Evolutionary conservation across 1,140 invertebrate genomes (phyloP), one percentile per base, ranked within the genome.

Genomic region (Diabrotica virgifera): DNA sequence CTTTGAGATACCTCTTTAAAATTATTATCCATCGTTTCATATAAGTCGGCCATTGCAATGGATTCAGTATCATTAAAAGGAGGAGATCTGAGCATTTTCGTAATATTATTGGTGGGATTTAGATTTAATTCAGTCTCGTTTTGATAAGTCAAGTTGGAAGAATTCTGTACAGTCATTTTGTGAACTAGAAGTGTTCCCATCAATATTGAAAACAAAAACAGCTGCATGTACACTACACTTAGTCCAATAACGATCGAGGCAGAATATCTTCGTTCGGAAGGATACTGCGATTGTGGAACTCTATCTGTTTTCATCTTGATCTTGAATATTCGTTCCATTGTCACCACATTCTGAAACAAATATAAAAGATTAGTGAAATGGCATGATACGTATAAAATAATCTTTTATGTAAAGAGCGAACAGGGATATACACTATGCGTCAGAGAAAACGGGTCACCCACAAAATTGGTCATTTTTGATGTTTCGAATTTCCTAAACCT

Each of bases 231-330:
- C 0, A 88, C 80, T 68, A 85, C 82, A 5, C 83, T 83, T 24
- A 89, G 68, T 5, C 87, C 87, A 11, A 85, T 82, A 0, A 88
- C 86, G 1, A 85, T 87, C 0, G 86, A 87, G 0, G 86, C 85
- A 0, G 86, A 88, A 67, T 88, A 88, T 62, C 85, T 80, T 69
- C 86, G 76, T 75, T 89, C 86, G 5, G 86, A 88, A 5, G 76
- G 76, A 12, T 71, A 69, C 56, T 67, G 65, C 12, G 60, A 56
- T 4, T 36, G 37, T 11, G 59, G 11, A 12, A 63, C 62, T 11
- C 61, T 60, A 54, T 66, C 36, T n/a, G 67, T 58, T 54, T 65
- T 65, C 5, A 61, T 71, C 54, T 69, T 64, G 8, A 71, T 66
- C 38, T 71, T 71, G 35, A 69, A 64, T 10, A 66, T 63, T 50